Evolutionary conservation across 2,888 invertebrate genomes (phyloP), one percentile per base, ranked within the genome.

Genomic region (Cataglyphis cursor): DNA sequence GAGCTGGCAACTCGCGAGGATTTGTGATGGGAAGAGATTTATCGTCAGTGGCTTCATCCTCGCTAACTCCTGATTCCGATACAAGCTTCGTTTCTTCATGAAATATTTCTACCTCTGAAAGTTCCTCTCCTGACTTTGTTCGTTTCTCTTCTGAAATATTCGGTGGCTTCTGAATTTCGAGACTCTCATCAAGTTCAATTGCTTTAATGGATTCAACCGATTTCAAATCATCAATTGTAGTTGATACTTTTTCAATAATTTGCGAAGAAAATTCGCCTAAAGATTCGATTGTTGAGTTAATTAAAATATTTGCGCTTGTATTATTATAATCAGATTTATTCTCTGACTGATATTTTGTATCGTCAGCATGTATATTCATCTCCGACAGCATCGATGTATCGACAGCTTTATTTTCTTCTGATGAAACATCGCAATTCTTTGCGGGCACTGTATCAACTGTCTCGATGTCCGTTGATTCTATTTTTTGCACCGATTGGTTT

Each of bases 121-220:
- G 9, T 57, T 75, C 12, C 24, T 70, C 61, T 64, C 9, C 51
- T 51, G 18, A 24, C 8, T 31, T 81, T 41, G 0, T 44, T 41
- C 8, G 59, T 12, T 59, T 61, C 9, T 87, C 83, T 15, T 86
- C 59, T 2, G 44, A 80, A 18, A 70, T 8, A 9, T 41, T 76
- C 54, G 0, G 0, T 12, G 9, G 3, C 12, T 44, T 61, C 18
- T 87, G 81, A 12, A 84, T 62, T 0, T 90, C 66, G 0, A 89
- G 91, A 83, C 90, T 92, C 8, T 93, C 93, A 70, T 93, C 92
- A 24, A 92, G 93, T 68, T 91, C 92, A 0, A 84, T 74, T 5
- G 73, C 9, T 12, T 65, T 64, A n/a, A 51, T 51, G 0, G 31
- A 35, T 10, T 21, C 2, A 35, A 59, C 3, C 3, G 59, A 24